These are phyloP conservation scores for Ylistrum balloti DNA, from an alignment of 1,140 invertebrate genomes.

Conservation along the genomic window DNA sequence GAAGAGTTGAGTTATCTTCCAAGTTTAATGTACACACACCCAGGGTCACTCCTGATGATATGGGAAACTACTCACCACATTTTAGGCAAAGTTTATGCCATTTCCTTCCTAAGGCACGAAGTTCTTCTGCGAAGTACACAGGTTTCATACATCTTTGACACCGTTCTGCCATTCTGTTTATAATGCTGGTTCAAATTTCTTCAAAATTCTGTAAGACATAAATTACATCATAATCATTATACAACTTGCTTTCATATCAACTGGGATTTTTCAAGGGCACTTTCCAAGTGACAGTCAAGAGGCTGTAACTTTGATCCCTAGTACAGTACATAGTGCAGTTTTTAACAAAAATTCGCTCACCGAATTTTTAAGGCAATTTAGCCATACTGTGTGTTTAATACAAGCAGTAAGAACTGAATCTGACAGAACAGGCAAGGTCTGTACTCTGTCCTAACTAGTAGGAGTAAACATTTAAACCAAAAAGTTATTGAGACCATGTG, in stretches of 20 bases:
- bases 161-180: conserved; percentile 64
- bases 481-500: background rate
- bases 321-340: too few relatives aligned
- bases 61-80: conserved; percentile 96
- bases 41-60: too few relatives aligned
- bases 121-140: conserved; percentile 85
- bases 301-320: too few relatives aligned
- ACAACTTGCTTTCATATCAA: too few relatives aligned
- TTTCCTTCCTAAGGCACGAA: conserved; percentile 91
- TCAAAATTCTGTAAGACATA: background rate
- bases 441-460: background rate
- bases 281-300: background rate
- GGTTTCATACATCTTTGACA: conserved; percentile 84
- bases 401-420: too few relatives aligned
- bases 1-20: too few relatives aligned
- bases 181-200: background rate
- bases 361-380: background rate
- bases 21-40: too few relatives aligned
- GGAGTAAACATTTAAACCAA: background rate
- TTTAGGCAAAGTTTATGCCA: conserved; percentile 99
- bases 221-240: too few relatives aligned
- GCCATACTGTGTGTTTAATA: background rate
- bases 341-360: too few relatives aligned
- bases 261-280: background rate
- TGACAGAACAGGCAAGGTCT: background rate